phyloP scores from a whole-genome alignment of 2,797 vertebrate genomes.

The Loris lydekkerianus region DNA sequence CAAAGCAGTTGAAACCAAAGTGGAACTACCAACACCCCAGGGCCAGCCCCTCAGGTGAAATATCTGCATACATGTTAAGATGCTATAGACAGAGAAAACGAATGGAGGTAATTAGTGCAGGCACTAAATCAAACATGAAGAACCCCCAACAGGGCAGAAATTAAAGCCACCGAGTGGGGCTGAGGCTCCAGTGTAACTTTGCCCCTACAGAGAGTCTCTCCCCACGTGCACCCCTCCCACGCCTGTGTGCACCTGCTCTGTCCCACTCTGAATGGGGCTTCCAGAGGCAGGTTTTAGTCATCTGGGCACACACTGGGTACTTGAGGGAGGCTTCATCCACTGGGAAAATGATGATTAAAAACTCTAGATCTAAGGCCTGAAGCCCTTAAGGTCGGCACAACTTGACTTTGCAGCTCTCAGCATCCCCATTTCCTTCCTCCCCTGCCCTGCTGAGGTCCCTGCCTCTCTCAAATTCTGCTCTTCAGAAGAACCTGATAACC shows the following conservation, averaged over 20 bases:
- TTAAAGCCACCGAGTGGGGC: not conserved
- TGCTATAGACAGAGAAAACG: not conserved
- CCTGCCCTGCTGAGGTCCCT: not conserved
- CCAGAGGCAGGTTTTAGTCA: not conserved
- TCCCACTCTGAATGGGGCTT: not conserved
- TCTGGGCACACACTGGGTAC: not conserved
- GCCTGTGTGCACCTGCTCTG: not conserved
- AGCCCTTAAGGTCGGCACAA: not conserved
- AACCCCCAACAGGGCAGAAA: not conserved
- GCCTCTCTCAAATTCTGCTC: not conserved
- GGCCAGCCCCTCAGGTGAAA: not conserved
- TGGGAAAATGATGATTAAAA: too few species aligned
- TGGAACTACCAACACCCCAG: not conserved
- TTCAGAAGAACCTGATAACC: not conserved
- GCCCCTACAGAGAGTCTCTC: not conserved
- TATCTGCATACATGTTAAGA: not conserved
- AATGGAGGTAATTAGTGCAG: fast-evolving
- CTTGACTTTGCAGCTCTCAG: not conserved
- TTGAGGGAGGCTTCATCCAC: not conserved
- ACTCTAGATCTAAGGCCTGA: not conserved
- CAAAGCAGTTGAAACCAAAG: not conserved
- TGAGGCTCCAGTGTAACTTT: not conserved
- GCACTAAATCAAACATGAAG: not conserved
- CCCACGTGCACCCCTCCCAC: not conserved
- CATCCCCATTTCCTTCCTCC: not conserved